Conservation (phyloP, 2,888 invertebrate species). For the Suillia variegata region DNA sequence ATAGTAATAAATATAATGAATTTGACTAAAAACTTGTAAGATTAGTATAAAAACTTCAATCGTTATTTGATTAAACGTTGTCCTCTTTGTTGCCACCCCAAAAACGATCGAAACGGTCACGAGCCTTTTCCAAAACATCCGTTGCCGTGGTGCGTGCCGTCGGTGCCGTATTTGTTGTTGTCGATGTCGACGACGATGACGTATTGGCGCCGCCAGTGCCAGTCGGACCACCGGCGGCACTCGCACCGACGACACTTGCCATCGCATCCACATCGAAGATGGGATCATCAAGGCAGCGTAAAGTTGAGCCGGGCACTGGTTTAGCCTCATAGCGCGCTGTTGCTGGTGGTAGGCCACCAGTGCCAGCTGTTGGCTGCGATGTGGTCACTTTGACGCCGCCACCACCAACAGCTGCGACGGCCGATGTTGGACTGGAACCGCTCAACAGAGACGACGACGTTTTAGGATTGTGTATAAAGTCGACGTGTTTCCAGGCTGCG, state of each 20-base stretch:
- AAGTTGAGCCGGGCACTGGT: slow-evolving; percentile 62
- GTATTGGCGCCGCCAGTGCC: slow-evolving; percentile 26
- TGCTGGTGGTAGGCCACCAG: slow-evolving; percentile 32
- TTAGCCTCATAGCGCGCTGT: slow-evolving; percentile 36
- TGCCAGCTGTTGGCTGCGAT: slow-evolving; percentile 33
- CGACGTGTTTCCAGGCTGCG: slow-evolving; percentile 48
- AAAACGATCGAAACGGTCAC: slow-evolving; percentile 83
- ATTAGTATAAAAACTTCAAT: slow-evolving; percentile 29
- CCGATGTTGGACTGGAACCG: slow-evolving; percentile 45
- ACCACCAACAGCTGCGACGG: no score
- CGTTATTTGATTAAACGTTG: slow-evolving; percentile 59
- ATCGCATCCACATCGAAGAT: slow-evolving; percentile 59
- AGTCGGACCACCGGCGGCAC: slow-evolving; percentile 20
- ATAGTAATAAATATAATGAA: slow-evolving; percentile 21
- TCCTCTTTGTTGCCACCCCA: slow-evolving; percentile 76
- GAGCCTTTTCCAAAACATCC: slow-evolving; percentile 80
- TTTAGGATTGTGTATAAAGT: slow-evolving; percentile 28
- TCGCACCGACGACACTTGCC: slow-evolving; percentile 25
- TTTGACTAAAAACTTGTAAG: slow-evolving; percentile 28
- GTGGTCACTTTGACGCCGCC: slow-evolving; percentile 43
- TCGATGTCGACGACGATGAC: slow-evolving; percentile 40
- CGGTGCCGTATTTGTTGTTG: slow-evolving; percentile 44
- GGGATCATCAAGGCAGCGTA: slow-evolving; percentile 66
- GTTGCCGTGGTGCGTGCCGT: slow-evolving; percentile 63
- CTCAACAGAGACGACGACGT: slow-evolving; percentile 27